phyloP scores from a whole-genome alignment of 2,888 invertebrate genomes.

The Pollenia amentaria region DNA sequence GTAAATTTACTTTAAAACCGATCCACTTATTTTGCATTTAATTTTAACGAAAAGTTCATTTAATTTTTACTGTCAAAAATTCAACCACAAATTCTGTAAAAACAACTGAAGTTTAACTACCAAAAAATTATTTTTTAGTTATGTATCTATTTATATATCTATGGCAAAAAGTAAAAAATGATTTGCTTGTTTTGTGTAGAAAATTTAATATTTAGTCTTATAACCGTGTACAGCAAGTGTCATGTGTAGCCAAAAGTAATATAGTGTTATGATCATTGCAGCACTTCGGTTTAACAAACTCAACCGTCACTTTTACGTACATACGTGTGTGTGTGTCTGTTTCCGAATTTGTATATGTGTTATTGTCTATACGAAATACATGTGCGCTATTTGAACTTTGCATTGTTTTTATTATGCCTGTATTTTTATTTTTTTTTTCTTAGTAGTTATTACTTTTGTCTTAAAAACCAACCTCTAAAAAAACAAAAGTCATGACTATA shows the following conservation, averaged over 20 bases:
- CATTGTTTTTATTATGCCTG: constrained; percentile 53
- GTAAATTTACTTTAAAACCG: too few relatives aligned
- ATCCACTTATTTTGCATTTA: too few relatives aligned
- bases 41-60: too few relatives aligned
- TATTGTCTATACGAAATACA: constrained; percentile 57
- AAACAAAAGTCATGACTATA: constrained; percentile 47
- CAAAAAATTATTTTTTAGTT: background rate
- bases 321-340: constrained; percentile 49
- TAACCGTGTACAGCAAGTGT: background rate
- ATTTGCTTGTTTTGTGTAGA: too few relatives aligned
- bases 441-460: constrained; percentile 80
- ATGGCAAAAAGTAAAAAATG: too few relatives aligned
- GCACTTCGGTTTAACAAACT: constrained; percentile 51
- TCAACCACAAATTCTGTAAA: too few relatives aligned
- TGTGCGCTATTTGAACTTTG: constrained; percentile 65
- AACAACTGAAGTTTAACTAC: too few relatives aligned
- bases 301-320: constrained; percentile 15
- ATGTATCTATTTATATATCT: too few relatives aligned
- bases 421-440: constrained; percentile 29
- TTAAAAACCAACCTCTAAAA: constrained; percentile 64
- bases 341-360: background rate
- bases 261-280: constrained; percentile 54
- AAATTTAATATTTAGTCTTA: too few relatives aligned
- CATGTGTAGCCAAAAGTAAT: constrained; percentile 8
- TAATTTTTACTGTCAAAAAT: too few relatives aligned